phyloP scores from a whole-genome alignment of 1,140 invertebrate species.

The Galleria mellonella region DNA sequence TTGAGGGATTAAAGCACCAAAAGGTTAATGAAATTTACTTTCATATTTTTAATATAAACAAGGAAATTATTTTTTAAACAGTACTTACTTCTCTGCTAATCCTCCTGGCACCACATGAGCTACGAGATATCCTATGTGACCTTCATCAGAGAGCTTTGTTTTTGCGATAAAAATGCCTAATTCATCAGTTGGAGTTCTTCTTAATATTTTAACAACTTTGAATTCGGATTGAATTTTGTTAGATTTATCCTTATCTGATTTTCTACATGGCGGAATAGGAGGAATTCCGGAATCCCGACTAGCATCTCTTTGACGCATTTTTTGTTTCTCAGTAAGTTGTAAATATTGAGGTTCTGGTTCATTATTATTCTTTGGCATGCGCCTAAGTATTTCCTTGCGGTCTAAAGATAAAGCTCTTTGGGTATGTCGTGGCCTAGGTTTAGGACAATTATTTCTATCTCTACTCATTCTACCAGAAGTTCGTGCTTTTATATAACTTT shows the following conservation, averaged over 20 bases:
- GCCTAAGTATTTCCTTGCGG: constrained; percentile 70
- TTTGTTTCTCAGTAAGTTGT: constrained; percentile 65
- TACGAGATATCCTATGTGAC: constrained; percentile 84
- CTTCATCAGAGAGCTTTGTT: constrained; percentile 79
- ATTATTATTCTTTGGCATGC: constrained; percentile 58
- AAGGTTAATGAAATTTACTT: too few species aligned
- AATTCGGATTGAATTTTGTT: constrained; percentile 69
- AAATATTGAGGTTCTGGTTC: constrained; percentile 61
- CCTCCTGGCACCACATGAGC: constrained; percentile 88
- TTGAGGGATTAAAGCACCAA: too few species aligned
- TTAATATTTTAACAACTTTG: constrained; percentile 81
- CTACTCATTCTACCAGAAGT: constrained; percentile 54
- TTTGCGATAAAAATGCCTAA: constrained; percentile 91
- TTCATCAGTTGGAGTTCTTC: constrained; percentile 80
- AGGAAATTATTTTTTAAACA: constrained; percentile 4
- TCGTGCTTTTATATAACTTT: constrained; percentile 52
- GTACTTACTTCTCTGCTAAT: constrained; percentile 82
- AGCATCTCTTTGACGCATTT: constrained; percentile 57
- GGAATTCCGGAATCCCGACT: constrained; percentile 61
- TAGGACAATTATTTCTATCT: constrained; percentile 45
- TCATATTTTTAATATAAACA: too few species aligned
- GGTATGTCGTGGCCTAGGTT: constrained; percentile 47
- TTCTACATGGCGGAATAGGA: constrained; percentile 68
- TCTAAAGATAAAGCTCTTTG: constrained; percentile 73
- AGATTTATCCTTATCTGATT: constrained; percentile 53